phyloP scores from a whole-genome alignment of 1,140 invertebrate species.

The Cepaea nemoralis region DNA sequence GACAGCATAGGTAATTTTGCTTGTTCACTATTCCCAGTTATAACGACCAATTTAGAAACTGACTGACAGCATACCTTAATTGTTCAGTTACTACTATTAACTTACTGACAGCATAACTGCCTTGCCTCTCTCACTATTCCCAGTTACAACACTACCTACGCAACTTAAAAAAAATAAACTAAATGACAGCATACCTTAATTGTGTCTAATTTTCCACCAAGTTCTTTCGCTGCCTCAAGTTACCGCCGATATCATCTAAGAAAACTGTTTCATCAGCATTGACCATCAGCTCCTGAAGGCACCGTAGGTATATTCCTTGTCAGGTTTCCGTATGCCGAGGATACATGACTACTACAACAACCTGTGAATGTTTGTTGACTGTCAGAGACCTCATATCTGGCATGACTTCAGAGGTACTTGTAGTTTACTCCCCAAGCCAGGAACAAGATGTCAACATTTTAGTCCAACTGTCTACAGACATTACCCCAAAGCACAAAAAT shows the following conservation, averaged over 20 bases:
- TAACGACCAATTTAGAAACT: no score
- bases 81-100: no score
- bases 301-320: slow-evolving; percentile 67
- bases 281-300: slow-evolving; percentile 63
- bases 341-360: slow-evolving; percentile 72
- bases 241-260: slow-evolving; percentile 71
- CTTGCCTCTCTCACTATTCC: neutral
- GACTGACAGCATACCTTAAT: no score
- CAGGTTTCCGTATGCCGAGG: slow-evolving; percentile 69
- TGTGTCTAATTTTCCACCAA: slow-evolving; percentile 72
- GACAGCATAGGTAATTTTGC: no score
- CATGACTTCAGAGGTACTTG: no score
- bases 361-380: no score
- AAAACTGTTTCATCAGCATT: slow-evolving; percentile 68
- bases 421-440: no score
- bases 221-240: slow-evolving; percentile 66
- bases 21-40: no score
- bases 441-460: no score
- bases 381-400: no score
- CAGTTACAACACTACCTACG: neutral
- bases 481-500: no score
- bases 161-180: neutral
- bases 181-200: slow-evolving; percentile 69
- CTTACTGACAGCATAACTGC: neutral
- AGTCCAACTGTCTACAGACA: no score